Evolutionary conservation across 2,797 vertebrate genomes (phyloP).

Genomic region (Hydrocynus forskahlii): DNA sequence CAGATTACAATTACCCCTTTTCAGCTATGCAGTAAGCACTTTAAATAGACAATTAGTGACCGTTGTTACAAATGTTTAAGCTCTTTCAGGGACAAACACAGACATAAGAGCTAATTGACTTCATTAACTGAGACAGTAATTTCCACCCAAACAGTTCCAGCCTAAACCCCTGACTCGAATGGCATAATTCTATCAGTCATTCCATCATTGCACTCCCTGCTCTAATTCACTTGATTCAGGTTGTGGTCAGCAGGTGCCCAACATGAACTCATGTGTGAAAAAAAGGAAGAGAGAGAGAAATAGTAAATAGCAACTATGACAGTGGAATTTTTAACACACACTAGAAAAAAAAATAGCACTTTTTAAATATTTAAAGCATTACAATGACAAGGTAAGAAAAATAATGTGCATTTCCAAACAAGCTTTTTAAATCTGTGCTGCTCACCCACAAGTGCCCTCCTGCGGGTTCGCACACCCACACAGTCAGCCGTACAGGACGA

Average conservation of each 20-base stretch:
- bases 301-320: background rate
- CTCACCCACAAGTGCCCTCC: conserved; percentile 88
- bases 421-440: conserved; percentile 8
- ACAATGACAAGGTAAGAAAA: background rate
- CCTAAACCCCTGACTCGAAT: background rate
- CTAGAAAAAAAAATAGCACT: background rate
- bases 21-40: conserved; percentile 18
- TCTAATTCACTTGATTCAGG: too few relatives aligned
- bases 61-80: background rate
- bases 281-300: background rate
- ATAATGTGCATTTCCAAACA: background rate
- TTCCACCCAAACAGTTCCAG: background rate
- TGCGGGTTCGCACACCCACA: conserved; percentile 89
- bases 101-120: background rate
- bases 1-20: conserved; percentile 18
- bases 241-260: too few relatives aligned
- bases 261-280: background rate
- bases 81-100: background rate
- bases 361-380: background rate
- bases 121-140: background rate
- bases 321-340: too few relatives aligned
- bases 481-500: conserved; percentile 92
- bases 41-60: background rate
- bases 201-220: too few relatives aligned
- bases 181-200: too few relatives aligned